These are phyloP conservation scores for Chrysopilus asiliformis DNA, from an alignment of 2,888 invertebrate species.

Conservation along the genomic window DNA sequence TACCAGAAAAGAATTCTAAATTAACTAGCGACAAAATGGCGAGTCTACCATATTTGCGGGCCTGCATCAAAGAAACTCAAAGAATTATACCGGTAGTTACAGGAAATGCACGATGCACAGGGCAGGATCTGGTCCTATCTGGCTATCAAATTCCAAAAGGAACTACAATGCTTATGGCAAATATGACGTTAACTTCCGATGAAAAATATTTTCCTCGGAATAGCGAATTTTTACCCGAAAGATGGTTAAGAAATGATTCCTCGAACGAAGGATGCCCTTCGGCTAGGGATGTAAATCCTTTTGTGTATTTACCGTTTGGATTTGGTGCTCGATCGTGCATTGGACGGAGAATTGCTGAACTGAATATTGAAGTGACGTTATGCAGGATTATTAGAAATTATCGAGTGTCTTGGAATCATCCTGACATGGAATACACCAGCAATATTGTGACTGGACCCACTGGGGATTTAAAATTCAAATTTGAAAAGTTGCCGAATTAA, in stretches of 20 bases:
- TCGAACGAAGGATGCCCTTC: slow-evolving; percentile 18
- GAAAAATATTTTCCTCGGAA: slow-evolving; percentile 50
- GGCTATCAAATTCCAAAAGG: slow-evolving; percentile 51
- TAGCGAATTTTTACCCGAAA: slow-evolving; percentile 54
- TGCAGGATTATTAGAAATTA: slow-evolving; percentile 33
- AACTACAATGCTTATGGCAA: slow-evolving; percentile 60
- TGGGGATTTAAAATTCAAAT: slow-evolving; percentile 32
- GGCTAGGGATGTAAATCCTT: slow-evolving; percentile 21
- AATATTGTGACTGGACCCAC: slow-evolving; percentile 25
- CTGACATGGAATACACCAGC: slow-evolving; percentile 23
- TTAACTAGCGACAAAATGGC: slow-evolving; percentile 37
- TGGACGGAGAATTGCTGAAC: slow-evolving; percentile 58
- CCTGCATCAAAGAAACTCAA: slow-evolving; percentile 60
- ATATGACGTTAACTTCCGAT: slow-evolving; percentile 44
- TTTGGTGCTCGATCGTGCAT: slow-evolving; percentile 57
- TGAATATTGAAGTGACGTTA: slow-evolving; percentile 49
- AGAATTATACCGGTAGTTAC: slow-evolving; percentile 47
- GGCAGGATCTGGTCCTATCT: slow-evolving; percentile 44
- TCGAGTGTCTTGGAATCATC: slow-evolving; percentile 21
- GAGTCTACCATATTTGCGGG: slow-evolving; percentile 48
- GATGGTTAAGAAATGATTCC: slow-evolving; percentile 48
- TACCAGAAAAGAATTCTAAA: slow-evolving; percentile 32
- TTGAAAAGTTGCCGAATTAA: no score
- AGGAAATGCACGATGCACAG: slow-evolving; percentile 44
- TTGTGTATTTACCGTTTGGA: slow-evolving; percentile 48